Conservation (phyloP, 2,113 vertebrate genomes). For the Heterochromis multidens region DNA sequence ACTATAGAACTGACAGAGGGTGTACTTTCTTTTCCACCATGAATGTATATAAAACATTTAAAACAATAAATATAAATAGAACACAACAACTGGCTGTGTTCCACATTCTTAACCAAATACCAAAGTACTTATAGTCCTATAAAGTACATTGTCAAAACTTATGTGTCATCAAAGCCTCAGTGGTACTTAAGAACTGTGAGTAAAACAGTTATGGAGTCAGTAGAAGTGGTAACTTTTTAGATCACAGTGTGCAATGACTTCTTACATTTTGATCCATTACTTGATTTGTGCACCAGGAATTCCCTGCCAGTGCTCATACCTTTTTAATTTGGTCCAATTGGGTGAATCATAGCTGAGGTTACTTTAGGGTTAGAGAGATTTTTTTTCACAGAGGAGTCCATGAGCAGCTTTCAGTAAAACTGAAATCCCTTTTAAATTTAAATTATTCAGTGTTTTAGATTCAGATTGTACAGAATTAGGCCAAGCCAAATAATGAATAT, state of each 20-base stretch:
- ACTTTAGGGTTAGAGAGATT: background rate
- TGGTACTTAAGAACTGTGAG: background rate
- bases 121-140: background rate
- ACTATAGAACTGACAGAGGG: background rate
- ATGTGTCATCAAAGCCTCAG: background rate
- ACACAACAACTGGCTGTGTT: background rate
- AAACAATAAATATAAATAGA: background rate
- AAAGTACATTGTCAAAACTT: background rate
- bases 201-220: background rate
- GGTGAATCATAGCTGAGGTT: background rate
- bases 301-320: background rate
- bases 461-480: background rate
- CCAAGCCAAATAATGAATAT: background rate
- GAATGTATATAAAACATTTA: background rate
- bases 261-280: background rate
- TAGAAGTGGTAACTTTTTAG: background rate
- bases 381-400: background rate
- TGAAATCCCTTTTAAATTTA: background rate
- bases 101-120: background rate
- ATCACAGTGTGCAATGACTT: background rate
- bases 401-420: constrained; percentile 1
- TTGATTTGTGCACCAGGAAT: background rate
- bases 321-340: background rate
- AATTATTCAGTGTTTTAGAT: background rate
- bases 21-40: background rate